Percentiles rank a stretch among this genome's conserved stretches.
Evolutionary conservation across 2,113 vertebrate species (phyloP).

Genomic region (Opisthocomus hoazin): DNA sequence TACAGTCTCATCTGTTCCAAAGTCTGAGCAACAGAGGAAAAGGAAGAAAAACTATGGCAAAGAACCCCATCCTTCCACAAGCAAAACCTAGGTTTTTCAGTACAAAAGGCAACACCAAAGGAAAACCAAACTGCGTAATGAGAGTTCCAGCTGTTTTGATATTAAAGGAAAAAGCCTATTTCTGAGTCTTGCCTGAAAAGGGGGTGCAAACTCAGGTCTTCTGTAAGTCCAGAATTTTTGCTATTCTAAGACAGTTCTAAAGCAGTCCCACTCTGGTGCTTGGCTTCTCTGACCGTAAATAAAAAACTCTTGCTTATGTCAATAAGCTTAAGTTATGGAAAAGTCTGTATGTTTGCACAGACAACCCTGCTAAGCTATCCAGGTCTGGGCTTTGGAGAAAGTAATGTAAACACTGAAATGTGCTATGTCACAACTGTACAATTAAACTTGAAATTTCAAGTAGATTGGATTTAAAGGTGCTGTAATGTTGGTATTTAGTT

Average conservation of each 20-base stretch:
- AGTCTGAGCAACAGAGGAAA: background rate
- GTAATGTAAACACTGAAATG: background rate
- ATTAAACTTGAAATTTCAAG: background rate
- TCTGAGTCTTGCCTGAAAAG: background rate
- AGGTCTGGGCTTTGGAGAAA: background rate
- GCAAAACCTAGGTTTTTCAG: background rate
- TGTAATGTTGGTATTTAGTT: background rate
- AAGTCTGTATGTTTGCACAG: background rate
- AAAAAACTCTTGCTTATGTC: background rate
- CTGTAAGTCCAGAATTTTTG: background rate
- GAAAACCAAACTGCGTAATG: background rate
- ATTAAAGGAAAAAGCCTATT: background rate
- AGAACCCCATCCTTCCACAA: background rate
- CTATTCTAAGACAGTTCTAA: background rate
- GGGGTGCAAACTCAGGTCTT: background rate
- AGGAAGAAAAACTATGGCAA: background rate
- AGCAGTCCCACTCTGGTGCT: background rate
- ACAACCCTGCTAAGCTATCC: background rate
- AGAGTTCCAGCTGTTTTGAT: background rate
- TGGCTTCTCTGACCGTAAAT: background rate
- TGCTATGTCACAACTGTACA: background rate
- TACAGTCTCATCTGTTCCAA: background rate
- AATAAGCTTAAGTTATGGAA: background rate
- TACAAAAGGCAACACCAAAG: background rate
- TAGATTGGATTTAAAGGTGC: background rate